Evolutionary conservation across 1,140 invertebrate species (phyloP), one percentile per base, ranked within the genome.

Genomic region (Trinorchestia longiramus): DNA sequence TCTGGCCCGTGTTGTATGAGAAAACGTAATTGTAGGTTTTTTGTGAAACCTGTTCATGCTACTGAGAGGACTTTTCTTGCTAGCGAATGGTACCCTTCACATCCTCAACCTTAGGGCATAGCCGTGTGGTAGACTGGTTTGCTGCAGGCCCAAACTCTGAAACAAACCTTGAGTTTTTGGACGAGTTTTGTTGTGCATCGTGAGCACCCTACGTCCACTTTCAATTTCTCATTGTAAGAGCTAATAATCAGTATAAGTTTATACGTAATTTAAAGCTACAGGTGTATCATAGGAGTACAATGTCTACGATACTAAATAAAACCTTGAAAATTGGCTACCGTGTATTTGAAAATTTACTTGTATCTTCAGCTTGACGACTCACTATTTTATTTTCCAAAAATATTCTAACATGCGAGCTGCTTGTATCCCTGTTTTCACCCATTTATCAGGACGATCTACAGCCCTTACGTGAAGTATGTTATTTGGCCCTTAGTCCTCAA

Each of bases 1-100:
- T 94, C 92, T 94, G 92, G 92, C 92, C 44, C 92, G 92, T 94
- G 92, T 94, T 47, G 8, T 94, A 94, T 94, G 92, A 42, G 92
- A 94, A 94, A 94, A 94, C 44, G 92, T 45, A 94, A 94, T 94
- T 94, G 92, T 44, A 94, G 92, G 92, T 45, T 45, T 94, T 45
- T 94, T 94, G 41, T 94, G 19, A n/a, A n/a, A 47, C 92, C 88
- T 42, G 92, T 47, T 94, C 92, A 94, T 94, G 92, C 43, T 94
- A 94, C 92, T 44, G 17, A 11, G 92, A 94, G 45, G 40, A 94
- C 44, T 94, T 94, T 94, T 94, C 92, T 94, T 40, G 43, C 43
- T 45, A 94, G 92, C 6, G 43, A 45, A 47, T 47, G 40, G 92
- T 42, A 40, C 92, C 92, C 41, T 94, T 94, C 23, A 6, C 43